Base-by-base conservation (phyloP, 2,797 vertebrate genomes). In the Myioborus melanocephalus region DNA sequence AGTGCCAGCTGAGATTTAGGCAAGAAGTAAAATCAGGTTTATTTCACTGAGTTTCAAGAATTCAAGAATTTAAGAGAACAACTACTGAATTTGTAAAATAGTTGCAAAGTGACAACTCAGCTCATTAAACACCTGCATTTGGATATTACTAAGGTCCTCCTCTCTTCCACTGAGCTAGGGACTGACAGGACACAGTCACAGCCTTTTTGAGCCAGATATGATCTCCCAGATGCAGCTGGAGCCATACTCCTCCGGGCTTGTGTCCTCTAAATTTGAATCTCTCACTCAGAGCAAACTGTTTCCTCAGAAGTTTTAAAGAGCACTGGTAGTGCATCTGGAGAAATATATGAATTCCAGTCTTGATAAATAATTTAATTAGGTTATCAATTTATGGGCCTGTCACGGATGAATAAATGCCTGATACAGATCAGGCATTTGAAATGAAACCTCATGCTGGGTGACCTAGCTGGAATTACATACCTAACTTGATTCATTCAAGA, bases 351-450 rank as follows among this genome's bases (percentile, higher is more conserved):
- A 87, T 79, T 89, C 46, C 39, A 82, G 14, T 35, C 44, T 66
- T 69, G 35, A 87, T 79, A 90, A 94, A 72, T 84, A 79, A 84
- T 93, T 81, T 83, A 64, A 73, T 81, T 63, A 66, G 34, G 22
- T 75, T 90, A 88, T 55, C 60, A 71, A 32, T 53, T 57, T 83
- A 76, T 81, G n/a, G 59, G 21, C 28, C 23, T 59, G 27, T 72
- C 16, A 7, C 32, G 43, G 68, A 90, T 66, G 59, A 86, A 93
- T 71, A 89, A 90, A 64, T 34, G 35, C 44, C 35, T 84, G 47
- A 73, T 65, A 60, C 17, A 63, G 60, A 44, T 49, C 28, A 79
- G 56, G 44, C 55, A 82, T 84, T 61, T 7, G 4, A 87, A 90
- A 90, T 55, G 35, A 69, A 89, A 57, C 43, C 35, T 92, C 35